phyloP scores from a whole-genome alignment of 1,140 invertebrate species.

The Cepaea nemoralis region DNA sequence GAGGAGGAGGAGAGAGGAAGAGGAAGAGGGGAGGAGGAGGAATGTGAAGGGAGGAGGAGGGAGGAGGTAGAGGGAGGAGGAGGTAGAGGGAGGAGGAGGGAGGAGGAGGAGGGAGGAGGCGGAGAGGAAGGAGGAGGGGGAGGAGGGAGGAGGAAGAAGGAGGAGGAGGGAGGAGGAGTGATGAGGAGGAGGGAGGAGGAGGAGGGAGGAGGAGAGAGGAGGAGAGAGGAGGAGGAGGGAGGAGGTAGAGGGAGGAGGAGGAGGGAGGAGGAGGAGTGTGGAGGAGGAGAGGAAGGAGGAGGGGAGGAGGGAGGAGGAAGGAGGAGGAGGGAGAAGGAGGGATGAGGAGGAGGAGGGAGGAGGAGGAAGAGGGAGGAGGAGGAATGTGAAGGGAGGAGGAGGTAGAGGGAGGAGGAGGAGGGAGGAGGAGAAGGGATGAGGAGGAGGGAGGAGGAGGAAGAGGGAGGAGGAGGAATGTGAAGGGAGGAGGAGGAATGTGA shows the following conservation, averaged over 20 bases:
- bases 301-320: neutral
- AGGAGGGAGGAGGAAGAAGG: constrained; percentile 25
- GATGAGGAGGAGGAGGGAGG: neutral
- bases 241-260: neutral
- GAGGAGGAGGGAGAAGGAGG: neutral
- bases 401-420: constrained; percentile 1
- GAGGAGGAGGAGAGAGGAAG: neutral
- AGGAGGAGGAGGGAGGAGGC: too few relatives aligned
- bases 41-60: too few relatives aligned
- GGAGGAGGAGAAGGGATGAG: too few relatives aligned
- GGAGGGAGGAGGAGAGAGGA: neutral
- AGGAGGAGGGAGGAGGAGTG: constrained; percentile 1
- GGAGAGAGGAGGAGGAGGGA: constrained; percentile 15
- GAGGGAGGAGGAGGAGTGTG: too few relatives aligned
- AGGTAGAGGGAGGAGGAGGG: neutral
- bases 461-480: constrained; percentile 16
- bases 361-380: neutral
- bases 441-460: constrained; percentile 8
- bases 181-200: neutral
- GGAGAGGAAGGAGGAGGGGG: neutral
- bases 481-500: too few relatives aligned
- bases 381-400: too few relatives aligned
- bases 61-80: too few relatives aligned
- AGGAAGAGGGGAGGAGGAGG: neutral
- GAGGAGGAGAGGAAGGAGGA: neutral